Conservation (phyloP, 2,113 vertebrate species). For the Anarrhichthys ocellatus region DNA sequence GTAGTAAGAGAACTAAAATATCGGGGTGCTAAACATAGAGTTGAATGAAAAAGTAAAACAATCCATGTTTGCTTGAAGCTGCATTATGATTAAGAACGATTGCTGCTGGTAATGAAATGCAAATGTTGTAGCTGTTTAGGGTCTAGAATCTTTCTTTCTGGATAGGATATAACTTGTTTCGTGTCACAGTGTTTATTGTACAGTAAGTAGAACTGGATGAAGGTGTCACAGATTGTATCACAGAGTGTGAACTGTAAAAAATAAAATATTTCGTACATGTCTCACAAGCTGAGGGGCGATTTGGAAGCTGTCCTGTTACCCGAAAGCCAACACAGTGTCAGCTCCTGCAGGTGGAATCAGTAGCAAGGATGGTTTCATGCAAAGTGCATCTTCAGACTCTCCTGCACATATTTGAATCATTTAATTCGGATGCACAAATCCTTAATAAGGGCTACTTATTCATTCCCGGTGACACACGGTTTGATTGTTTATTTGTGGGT, state of each 20-base stretch:
- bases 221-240: conserved; percentile 25
- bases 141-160: background rate
- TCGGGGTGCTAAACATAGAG: conserved; percentile 1
- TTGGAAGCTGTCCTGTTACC: conserved; percentile 53
- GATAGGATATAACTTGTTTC: background rate
- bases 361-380: conserved; percentile 41
- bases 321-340: conserved; percentile 40
- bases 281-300: conserved; percentile 45
- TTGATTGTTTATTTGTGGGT: conserved; percentile 56
- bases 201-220: conserved; percentile 21
- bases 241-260: conserved; percentile 21
- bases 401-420: conserved; percentile 59
- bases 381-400: conserved; percentile 49
- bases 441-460: conserved; percentile 63
- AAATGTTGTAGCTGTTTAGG: background rate
- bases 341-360: conserved; percentile 32
- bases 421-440: conserved; percentile 61
- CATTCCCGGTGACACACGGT: conserved; percentile 45
- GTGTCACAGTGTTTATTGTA: background rate
- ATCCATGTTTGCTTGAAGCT: background rate
- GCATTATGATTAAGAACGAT: background rate
- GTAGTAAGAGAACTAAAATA: background rate
- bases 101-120: background rate
- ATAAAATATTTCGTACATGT: conserved; percentile 30
- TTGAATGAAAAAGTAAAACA: conserved; percentile 15